phyloP scores from a whole-genome alignment of 35 echinoderm and acorn worm genomes.

The Patiria miniata region DNA sequence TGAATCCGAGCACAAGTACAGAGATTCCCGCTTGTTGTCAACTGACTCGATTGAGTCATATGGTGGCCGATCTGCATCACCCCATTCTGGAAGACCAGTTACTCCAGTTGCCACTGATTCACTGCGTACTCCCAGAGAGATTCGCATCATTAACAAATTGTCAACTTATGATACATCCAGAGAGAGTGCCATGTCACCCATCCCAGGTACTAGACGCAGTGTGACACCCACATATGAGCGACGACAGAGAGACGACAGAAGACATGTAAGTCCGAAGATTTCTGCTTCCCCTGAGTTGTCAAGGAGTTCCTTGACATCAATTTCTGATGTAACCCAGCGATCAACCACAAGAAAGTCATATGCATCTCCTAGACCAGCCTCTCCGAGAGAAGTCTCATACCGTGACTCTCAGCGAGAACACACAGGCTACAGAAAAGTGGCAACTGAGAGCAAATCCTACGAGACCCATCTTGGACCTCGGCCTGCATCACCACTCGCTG shows the following conservation, averaged over 20 bases:
- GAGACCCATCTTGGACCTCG: too few relatives aligned
- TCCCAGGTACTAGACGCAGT: not conserved
- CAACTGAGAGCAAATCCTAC: too few relatives aligned
- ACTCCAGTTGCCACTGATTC: conserved; percentile 26
- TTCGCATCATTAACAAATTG: not conserved
- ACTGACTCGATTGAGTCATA: not conserved
- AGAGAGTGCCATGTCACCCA: not conserved
- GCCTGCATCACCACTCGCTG: not conserved
- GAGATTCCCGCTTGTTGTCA: not conserved
- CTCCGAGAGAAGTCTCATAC: not conserved
- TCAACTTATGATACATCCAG: not conserved
- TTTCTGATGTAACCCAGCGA: not conserved
- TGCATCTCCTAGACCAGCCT: not conserved
- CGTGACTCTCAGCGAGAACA: too few relatives aligned
- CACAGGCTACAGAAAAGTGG: too few relatives aligned
- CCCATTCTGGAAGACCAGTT: not conserved
- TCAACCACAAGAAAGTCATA: not conserved
- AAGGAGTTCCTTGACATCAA: too few relatives aligned
- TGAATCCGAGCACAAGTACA: not conserved
- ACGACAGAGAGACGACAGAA: not conserved
- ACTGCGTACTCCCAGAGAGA: not conserved
- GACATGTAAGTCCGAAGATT: not conserved
- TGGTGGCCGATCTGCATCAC: not conserved
- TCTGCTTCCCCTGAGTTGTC: not conserved
- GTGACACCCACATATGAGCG: conserved; percentile 10